Conservation (phyloP, 2,113 vertebrate species). For the Carollia perspicillata region DNA sequence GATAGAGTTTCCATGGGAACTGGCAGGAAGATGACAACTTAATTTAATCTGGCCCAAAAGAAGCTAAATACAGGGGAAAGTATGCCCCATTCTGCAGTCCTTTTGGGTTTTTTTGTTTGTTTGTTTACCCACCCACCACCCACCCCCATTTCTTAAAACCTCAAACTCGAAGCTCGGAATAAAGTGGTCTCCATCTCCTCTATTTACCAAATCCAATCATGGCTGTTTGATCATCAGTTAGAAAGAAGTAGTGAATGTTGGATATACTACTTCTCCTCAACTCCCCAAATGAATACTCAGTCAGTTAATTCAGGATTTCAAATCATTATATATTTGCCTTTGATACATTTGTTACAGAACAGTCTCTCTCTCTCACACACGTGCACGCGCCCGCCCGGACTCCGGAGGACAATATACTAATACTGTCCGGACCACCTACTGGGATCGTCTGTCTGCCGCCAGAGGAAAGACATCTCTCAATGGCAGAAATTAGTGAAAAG, state of each 20-base stretch:
- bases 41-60: constrained; percentile 1
- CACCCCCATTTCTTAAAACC: neutral
- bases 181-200: neutral
- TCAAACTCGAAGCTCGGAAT: neutral
- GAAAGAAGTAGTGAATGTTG: neutral
- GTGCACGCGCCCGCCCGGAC: no score
- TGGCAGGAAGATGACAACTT: constrained; percentile 25
- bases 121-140: no score
- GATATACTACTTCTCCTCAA: neutral
- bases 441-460: no score
- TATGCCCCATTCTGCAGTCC: neutral
- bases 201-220: neutral
- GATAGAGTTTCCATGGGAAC: neutral
- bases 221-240: neutral
- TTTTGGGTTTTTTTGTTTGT: neutral
- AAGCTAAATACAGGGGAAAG: constrained; percentile 18
- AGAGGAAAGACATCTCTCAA: no score
- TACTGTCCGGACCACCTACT: no score
- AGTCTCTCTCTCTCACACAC: no score
- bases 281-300: neutral
- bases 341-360: neutral
- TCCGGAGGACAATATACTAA: no score
- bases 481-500: no score
- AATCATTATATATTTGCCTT: neutral
- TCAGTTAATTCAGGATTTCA: neutral